Percentiles rank a stretch among this genome's conserved stretches.
Conservation (phyloP, 2,797 vertebrate species). For the Syndactyla subalaris region DNA sequence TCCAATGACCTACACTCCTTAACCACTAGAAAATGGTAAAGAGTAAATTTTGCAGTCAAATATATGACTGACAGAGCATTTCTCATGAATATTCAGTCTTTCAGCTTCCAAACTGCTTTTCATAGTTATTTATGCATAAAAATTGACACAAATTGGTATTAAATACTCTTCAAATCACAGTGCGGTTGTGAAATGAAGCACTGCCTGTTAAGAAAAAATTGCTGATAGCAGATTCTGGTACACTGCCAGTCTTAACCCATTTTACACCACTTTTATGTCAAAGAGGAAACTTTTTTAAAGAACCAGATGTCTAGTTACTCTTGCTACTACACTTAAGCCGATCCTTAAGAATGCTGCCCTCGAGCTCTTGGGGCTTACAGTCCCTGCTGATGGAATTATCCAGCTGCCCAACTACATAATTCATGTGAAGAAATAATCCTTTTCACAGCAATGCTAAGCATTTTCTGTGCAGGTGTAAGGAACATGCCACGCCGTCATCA, state of each 20-base stretch:
- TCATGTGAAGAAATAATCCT: not conserved
- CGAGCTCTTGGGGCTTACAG: not conserved
- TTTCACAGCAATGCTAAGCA: not conserved
- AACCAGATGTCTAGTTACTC: not conserved
- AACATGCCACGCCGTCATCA: not conserved
- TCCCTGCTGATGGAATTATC: not conserved
- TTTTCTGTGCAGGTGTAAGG: not conserved
- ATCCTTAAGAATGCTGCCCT: not conserved
- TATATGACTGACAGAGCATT: not conserved
- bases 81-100: slow-evolving; percentile 11
- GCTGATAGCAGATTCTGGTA: not conserved
- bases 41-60: not conserved
- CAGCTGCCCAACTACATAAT: not conserved
- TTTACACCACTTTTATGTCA: not conserved
- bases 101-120: not conserved
- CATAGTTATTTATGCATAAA: slow-evolving; percentile 8
- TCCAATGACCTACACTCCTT: not conserved
- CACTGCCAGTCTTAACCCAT: not conserved
- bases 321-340: not conserved
- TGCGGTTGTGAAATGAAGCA: not conserved
- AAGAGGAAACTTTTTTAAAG: not conserved
- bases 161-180: not conserved
- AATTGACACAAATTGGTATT: not conserved
- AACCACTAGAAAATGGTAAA: not conserved
- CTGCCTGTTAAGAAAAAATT: not conserved